These are phyloP conservation scores for Paratrypauchen microcephalus DNA, from an alignment of 2,797 vertebrate genomes.

Conservation along the genomic window DNA sequence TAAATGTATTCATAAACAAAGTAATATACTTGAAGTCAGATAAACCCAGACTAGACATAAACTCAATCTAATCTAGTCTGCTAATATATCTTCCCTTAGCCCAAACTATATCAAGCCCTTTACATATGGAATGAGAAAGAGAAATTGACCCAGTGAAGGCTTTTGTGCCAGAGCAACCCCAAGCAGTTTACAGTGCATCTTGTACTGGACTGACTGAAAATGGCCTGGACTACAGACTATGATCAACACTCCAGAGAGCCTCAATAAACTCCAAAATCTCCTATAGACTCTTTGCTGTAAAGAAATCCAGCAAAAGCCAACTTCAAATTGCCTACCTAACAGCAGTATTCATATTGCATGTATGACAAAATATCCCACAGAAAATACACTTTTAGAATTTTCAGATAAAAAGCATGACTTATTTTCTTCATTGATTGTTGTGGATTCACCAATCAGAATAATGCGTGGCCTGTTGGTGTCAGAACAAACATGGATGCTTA, in stretches of 20 bases:
- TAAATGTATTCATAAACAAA: background rate
- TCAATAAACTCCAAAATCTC: conserved; percentile 7
- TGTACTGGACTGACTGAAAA: conserved; percentile 24
- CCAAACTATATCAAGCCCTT: conserved; percentile 13
- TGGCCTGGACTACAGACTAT: conserved; percentile 26
- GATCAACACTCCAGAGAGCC: conserved; percentile 34
- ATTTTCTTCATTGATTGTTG: background rate
- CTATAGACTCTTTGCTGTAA: conserved; percentile 16
- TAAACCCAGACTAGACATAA: background rate
- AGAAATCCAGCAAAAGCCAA: conserved; percentile 13
- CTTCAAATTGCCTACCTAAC: conserved; percentile 7
- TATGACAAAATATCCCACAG: background rate
- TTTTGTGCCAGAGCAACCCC: conserved; percentile 55
- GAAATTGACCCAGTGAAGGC: conserved; percentile 57
- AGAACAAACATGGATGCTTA: no score
- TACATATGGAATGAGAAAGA: conserved; percentile 15
- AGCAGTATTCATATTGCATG: background rate
- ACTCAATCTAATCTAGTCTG: background rate
- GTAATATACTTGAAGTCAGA: conserved; percentile 11
- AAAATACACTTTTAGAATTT: background rate
- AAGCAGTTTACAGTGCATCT: conserved; percentile 36
- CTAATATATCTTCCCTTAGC: conserved; percentile 8
- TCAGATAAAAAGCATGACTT: background rate
- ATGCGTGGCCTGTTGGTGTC: no score
- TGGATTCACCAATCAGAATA: background rate